Conservation (phyloP, 2,113 vertebrate species). For the Salvelinus namaycush region DNA sequence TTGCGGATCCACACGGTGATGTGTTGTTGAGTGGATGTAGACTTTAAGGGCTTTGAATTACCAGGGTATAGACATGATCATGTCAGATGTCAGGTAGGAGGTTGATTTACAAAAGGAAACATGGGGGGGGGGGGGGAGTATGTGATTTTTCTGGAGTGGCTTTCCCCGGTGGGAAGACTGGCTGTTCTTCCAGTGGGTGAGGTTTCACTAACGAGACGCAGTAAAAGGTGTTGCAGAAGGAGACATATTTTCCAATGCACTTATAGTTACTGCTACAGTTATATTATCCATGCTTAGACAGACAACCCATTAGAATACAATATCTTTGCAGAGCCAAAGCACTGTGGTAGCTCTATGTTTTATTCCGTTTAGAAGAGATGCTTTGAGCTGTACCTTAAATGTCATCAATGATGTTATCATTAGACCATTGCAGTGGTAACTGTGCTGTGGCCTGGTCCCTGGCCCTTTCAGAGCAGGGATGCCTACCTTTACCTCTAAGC, state of each 20-base stretch:
- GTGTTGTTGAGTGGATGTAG: slow-evolving; percentile 39
- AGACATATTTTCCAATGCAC: background rate
- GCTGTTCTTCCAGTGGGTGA: background rate
- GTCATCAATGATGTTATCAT: too few species aligned
- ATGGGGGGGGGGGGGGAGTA: background rate
- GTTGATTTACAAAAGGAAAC: slow-evolving; percentile 48
- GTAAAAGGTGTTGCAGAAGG: too few species aligned
- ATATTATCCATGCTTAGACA: background rate
- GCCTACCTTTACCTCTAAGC: too few species aligned
- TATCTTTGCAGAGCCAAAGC: too few species aligned
- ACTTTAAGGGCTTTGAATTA: slow-evolving; percentile 59
- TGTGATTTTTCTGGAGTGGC: slow-evolving; percentile 4
- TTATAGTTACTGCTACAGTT: background rate
- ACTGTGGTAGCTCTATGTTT: too few species aligned
- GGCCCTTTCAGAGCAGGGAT: background rate
- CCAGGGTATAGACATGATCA: slow-evolving; percentile 51
- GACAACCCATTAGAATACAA: background rate
- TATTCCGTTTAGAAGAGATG: too few species aligned
- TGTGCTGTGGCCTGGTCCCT: too few species aligned
- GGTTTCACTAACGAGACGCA: slow-evolving; percentile 16
- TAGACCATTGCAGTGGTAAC: too few species aligned
- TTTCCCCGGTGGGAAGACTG: slow-evolving; percentile 13
- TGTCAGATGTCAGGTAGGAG: slow-evolving; percentile 55
- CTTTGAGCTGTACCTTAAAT: too few species aligned
- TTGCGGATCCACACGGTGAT: slow-evolving; percentile 41